These are phyloP conservation scores for Grallaria varia DNA, from an alignment of 2,113 vertebrate species.

Conservation along the genomic window DNA sequence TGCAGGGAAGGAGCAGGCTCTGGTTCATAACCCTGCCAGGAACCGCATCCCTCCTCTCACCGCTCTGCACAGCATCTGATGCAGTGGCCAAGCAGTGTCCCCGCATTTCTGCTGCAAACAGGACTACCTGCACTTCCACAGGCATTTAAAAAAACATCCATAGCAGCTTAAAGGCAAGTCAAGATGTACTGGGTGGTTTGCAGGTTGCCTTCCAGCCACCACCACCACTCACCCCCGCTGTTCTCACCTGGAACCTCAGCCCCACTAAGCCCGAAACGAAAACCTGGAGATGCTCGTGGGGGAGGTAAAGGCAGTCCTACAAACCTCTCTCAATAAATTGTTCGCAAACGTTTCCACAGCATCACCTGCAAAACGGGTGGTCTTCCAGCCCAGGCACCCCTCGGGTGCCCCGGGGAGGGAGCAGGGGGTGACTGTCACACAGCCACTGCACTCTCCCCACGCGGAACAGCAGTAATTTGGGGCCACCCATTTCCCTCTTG, in stretches of 20 bases:
- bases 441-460: background rate
- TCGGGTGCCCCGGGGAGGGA: background rate
- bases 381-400: background rate
- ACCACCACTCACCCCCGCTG: background rate
- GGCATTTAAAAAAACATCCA: background rate
- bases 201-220: background rate
- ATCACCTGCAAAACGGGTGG: background rate
- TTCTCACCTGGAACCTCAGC: background rate
- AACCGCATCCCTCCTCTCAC: background rate
- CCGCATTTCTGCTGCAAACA: background rate
- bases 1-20: background rate
- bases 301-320: background rate
- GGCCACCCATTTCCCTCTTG: background rate
- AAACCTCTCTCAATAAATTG: background rate
- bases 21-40: background rate
- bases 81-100: rapidly evolving
- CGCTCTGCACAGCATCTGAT: rapidly evolving
- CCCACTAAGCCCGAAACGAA: background rate
- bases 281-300: background rate
- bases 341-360: background rate
- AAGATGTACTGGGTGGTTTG: rapidly evolving
- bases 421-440: background rate
- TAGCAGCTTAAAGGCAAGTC: background rate
- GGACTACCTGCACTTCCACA: background rate
- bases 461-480: conserved; percentile 15